phyloP scores from a whole-genome alignment of 2,888 invertebrate genomes.

The Tubulanus polymorphus region DNA sequence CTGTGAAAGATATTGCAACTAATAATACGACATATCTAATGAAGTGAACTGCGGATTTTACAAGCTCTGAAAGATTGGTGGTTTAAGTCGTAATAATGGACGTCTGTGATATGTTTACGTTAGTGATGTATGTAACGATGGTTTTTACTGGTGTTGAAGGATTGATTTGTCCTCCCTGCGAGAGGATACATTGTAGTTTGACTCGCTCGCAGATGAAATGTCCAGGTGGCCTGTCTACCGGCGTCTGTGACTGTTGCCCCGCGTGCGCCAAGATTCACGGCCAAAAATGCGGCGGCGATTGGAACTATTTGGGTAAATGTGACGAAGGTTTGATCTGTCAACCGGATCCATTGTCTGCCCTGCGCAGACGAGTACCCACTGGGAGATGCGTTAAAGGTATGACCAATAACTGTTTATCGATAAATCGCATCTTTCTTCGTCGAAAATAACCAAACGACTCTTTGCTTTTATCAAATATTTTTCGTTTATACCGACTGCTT shows the following conservation, averaged over 20 bases:
- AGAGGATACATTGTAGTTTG: slow-evolving; percentile 46
- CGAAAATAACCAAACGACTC: too few relatives aligned
- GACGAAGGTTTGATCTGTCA: slow-evolving; percentile 41
- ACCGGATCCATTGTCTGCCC: slow-evolving; percentile 5
- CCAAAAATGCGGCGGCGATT: slow-evolving; percentile 47
- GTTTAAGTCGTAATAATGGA: too few relatives aligned
- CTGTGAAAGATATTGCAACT: too few relatives aligned
- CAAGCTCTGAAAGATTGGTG: too few relatives aligned
- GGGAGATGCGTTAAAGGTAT: slow-evolving; percentile 31
- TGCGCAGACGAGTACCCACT: slow-evolving; percentile 13
- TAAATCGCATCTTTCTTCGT: too few relatives aligned
- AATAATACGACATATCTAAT: too few relatives aligned
- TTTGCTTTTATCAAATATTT: too few relatives aligned
- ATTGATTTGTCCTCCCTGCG: slow-evolving; percentile 48
- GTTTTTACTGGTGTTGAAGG: too few relatives aligned
- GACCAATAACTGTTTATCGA: background rate
- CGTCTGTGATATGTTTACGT: too few relatives aligned
- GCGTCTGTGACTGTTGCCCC: slow-evolving; percentile 50
- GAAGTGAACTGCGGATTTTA: too few relatives aligned
- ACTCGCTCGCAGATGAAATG: slow-evolving; percentile 35
- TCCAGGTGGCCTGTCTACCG: slow-evolving; percentile 44
- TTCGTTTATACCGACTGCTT: too few relatives aligned
- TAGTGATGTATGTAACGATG: too few relatives aligned
- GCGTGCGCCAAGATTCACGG: slow-evolving; percentile 47
- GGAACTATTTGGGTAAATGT: slow-evolving; percentile 48